Evolutionary conservation across 2,888 invertebrate genomes (phyloP), one percentile per base, ranked within the genome.

Genomic region (Drosophila falleni): DNA sequence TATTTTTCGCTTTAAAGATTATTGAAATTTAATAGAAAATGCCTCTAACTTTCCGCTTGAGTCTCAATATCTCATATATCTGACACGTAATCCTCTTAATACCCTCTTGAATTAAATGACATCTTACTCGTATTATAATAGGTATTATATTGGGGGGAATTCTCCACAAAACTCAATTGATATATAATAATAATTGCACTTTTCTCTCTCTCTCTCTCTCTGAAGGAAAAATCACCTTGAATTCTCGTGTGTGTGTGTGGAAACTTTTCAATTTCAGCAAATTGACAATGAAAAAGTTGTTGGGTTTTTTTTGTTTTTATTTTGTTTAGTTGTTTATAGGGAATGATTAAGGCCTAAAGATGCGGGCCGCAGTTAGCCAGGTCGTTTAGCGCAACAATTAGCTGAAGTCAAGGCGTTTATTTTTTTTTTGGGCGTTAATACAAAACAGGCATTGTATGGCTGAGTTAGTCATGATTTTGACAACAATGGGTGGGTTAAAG

Each of bases 311-410:
- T 49, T 3, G 23, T 2, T 23, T 23, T 23, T 33, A 23, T 3
- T 23, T n/a, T 39, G 5, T 39, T 9, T 39, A 15, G 15, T 39
- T 15, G n/a, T 15, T 46, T 55, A 55, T 55, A 33, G 55, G 55
- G 3, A 55, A 44, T 55, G 55, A 55, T 56, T 44, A 46, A 46
- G 46, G 35, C 56, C 35, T 26, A 35, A 41, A 53, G 53, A 39
- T 53, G 39, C n/a, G 31, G 31, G 10, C n/a, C 23, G 26, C 56
- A 46, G 35, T 55, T 55, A 55, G 55, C 55, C 55, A 44, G 42
- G 31, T 55, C 55, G 55, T 46, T 56, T 56, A 56, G 56, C 56
- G 35, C 46, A 44, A 33, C 56, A 56, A 56, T 56, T 56, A 56
- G 56, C 56, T 46, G 16, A 56, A 46, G 44, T 33, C 56, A 56